Conservation (phyloP, 2,888 invertebrate genomes). For the Miltochrista miniata region DNA sequence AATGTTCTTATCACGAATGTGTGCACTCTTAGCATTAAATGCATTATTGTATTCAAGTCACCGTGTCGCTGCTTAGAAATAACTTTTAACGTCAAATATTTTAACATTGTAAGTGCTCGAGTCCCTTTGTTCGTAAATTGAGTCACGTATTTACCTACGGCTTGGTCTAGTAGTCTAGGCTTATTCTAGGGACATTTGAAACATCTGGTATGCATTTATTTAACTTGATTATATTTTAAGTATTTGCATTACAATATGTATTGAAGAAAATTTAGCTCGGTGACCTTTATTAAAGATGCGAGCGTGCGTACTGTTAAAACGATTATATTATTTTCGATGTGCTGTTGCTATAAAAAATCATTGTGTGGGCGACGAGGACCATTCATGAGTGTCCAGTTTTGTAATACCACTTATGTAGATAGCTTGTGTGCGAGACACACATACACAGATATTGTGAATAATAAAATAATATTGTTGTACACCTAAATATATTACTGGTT, state of each 20-base stretch:
- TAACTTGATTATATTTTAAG: not conserved
- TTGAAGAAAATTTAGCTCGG: not conserved
- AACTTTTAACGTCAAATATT: constrained; percentile 34
- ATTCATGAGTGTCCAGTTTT: constrained; percentile 56
- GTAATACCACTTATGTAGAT: constrained; percentile 41
- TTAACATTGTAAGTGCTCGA: constrained; percentile 19
- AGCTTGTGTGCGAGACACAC: constrained; percentile 10
- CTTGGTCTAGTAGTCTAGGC: not conserved
- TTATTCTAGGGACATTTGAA: not conserved
- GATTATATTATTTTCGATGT: constrained; percentile 74
- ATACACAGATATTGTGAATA: constrained; percentile 12
- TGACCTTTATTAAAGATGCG: constrained; percentile 59
- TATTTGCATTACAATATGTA: not conserved
- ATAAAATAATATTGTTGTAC: constrained; percentile 26
- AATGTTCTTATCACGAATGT: constrained; percentile 64
- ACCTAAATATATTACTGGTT: constrained; percentile 16
- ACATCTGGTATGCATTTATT: not conserved
- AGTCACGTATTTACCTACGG: not conserved
- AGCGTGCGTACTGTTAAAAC: constrained; percentile 66
- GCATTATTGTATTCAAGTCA: constrained; percentile 52
- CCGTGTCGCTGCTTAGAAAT: constrained; percentile 47
- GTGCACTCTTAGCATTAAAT: constrained; percentile 48
- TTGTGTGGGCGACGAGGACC: constrained; percentile 51
- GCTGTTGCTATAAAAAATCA: constrained; percentile 44
- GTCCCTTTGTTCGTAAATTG: constrained; percentile 23